Evolutionary conservation across 2,113 vertebrate species (phyloP).

Genomic region (Percopsis transmontana): DNA sequence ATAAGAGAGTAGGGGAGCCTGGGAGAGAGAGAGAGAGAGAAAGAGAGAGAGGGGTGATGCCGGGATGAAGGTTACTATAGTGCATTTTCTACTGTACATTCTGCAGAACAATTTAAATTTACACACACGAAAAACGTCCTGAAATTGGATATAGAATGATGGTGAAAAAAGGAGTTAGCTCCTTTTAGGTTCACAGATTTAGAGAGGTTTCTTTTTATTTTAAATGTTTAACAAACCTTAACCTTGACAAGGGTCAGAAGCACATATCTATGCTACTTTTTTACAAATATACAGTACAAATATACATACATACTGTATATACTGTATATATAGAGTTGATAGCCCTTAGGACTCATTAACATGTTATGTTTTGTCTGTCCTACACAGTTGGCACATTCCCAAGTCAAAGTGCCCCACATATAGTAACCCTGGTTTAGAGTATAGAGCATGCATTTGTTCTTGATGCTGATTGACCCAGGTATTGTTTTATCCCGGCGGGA

Average conservation of each 20-base stretch:
- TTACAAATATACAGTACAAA: constrained; percentile 2
- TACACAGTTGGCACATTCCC: constrained; percentile 30
- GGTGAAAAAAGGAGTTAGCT: too few species aligned
- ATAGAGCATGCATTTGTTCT: constrained; percentile 48
- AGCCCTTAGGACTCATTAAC: constrained; percentile 15
- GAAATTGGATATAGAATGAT: background rate
- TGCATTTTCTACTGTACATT: constrained; percentile 34
- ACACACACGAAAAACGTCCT: background rate
- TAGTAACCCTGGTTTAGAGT: constrained; percentile 48
- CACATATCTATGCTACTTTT: constrained; percentile 8
- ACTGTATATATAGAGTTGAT: background rate
- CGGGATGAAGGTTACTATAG: background rate
- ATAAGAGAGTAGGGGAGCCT: constrained; percentile 24
- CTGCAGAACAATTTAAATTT: constrained; percentile 12
- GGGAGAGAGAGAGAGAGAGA: constrained; percentile 2
- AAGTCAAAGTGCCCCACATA: constrained; percentile 1
- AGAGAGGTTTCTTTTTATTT: too few species aligned
- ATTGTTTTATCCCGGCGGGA: constrained; percentile 44
- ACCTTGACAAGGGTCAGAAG: background rate
- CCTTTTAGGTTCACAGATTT: too few species aligned
- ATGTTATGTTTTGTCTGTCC: constrained; percentile 16
- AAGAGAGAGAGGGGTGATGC: constrained; percentile 17
- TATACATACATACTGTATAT: background rate
- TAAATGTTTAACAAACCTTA: background rate
- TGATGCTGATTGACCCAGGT: constrained; percentile 57